Base-by-base conservation (phyloP, 2,888 invertebrate species). In the Spilosoma lubricipeda region DNA sequence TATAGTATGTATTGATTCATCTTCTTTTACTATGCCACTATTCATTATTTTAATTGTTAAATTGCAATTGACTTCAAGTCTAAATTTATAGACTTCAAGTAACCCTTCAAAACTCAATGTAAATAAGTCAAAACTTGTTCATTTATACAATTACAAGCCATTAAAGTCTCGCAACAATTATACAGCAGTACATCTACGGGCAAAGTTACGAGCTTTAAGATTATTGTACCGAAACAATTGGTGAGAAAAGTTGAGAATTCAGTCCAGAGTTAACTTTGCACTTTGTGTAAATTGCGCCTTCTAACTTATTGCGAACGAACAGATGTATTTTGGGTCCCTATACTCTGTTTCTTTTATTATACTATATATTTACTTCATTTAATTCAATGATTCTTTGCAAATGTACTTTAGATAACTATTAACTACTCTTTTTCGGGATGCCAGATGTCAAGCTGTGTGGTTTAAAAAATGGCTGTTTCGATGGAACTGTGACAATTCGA, bases 191-290 rank as follows among this genome's bases (percentile, higher is more conserved):
- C 13, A 71, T 71, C 5, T 48, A 72, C 30, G 33, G 27, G 1
- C 42, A 13, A 63, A 70, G 39, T 70, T 63, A 63, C 42, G 42
- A 70, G 65, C 15, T n/a, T 42, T n/a, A 36, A n/a, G 27, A 42
- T 56, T 72, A 67, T 67, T 72, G 67, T 67, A 27, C 67, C 45
- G 42, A 67, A 72, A 72, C 67, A 72, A 72, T 72, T 59, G 67
- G 33, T 20, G 67, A 9, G 27, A 39, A 23, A 30, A 59, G 67
- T 72, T 72, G 65, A 27, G n/a, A 52, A 15, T 33, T 27, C 36
- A 56, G 42, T 59, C 27, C 30, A 23, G 39, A 72, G 42, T 72
- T 45, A 72, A 72, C 72, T 72, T 72, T 59, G 45, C 67, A 67
- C 67, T 72, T 39, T 45, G 59, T 13, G 11, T 67, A 20, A 67